Base-by-base conservation (phyloP, 2,113 vertebrate genomes). In the Orthonyx spaldingii region DNA sequence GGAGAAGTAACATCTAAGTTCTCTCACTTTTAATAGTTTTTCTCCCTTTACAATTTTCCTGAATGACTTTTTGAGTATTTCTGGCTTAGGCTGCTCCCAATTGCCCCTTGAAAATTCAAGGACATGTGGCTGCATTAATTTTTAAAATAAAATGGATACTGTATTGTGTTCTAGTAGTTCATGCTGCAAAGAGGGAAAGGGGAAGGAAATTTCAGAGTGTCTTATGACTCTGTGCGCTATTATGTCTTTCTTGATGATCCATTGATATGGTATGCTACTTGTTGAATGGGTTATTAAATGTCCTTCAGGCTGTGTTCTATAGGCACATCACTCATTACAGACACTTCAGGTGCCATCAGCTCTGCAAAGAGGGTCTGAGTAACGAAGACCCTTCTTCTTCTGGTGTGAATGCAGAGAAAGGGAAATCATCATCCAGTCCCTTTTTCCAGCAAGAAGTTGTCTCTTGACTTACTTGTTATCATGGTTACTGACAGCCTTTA, bases 221-320 rank as follows among this genome's bases (percentile, higher is more conserved):
- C 66, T 90, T 77, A 66, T 77, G 64, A 46, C 52, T 69, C 21
- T 33, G 26, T 49, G 33, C 4, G 0, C n/a, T 64, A 20, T 78
- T 59, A 63, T 2, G 3, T 55, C 71, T 81, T 83, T 75, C 71
- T 90, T 90, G 87, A 95, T 90, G 79, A 96, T 65, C 63, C 76
- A 86, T 68, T 88, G 71, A 86, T 84, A 81, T 6, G 22, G 52
- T 75, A 91, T 90, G 21, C 33, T 76, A 8, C 24, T 61, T n/a
- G 49, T 69, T 93, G 85, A 95, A 90, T 69, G 21, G n/a, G 78
- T 84, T 94, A 64, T 80, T 90, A 95, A 82, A 87, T 82, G 57
- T 12, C 33, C 95, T 96, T 95, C 74, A 75, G 42, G 16, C 61
- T 57, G 23, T 47, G 27, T 88, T 92, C 28, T 59, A 65, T 61